These are phyloP conservation scores for Tachuris rubrigastra DNA, from an alignment of 2,113 vertebrate genomes.

Conservation along the genomic window DNA sequence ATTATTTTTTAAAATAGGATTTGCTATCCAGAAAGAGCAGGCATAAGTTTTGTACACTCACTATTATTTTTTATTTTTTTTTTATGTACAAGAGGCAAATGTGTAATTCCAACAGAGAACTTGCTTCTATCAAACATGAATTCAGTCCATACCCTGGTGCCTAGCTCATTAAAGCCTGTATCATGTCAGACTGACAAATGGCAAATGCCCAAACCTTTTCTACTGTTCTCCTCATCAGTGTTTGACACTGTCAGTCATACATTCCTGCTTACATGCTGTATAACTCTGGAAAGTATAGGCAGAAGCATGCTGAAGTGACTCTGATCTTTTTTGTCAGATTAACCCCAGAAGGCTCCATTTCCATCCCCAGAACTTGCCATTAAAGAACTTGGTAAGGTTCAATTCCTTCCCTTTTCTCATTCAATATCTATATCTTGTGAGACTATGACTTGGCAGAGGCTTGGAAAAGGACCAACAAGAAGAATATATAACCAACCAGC, in stretches of 20 bases:
- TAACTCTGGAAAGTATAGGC: conserved; percentile 20
- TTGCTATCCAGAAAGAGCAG: neutral
- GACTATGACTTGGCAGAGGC: neutral
- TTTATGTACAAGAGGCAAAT: neutral
- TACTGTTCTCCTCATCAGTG: neutral
- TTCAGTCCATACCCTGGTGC: neutral
- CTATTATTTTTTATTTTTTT: neutral
- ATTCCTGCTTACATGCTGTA: neutral
- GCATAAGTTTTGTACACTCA: neutral
- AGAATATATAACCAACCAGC: neutral
- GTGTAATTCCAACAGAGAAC: neutral
- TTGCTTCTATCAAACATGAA: neutral
- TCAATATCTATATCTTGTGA: neutral
- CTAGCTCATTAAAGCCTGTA: neutral
- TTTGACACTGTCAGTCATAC: conserved; percentile 10
- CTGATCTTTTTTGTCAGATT: conserved; percentile 38
- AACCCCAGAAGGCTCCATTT: conserved; percentile 7
- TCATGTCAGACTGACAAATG: neutral
- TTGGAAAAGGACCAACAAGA: neutral
- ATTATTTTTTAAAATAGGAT: neutral
- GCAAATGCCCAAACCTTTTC: conserved; percentile 13
- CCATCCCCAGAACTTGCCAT: neutral
- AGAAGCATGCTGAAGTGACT: neutral
- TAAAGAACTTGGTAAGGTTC: neutral
- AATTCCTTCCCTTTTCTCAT: neutral